These are phyloP conservation scores for Neogobius melanostomus DNA, from an alignment of 2,113 vertebrate species.

Conservation along the genomic window DNA sequence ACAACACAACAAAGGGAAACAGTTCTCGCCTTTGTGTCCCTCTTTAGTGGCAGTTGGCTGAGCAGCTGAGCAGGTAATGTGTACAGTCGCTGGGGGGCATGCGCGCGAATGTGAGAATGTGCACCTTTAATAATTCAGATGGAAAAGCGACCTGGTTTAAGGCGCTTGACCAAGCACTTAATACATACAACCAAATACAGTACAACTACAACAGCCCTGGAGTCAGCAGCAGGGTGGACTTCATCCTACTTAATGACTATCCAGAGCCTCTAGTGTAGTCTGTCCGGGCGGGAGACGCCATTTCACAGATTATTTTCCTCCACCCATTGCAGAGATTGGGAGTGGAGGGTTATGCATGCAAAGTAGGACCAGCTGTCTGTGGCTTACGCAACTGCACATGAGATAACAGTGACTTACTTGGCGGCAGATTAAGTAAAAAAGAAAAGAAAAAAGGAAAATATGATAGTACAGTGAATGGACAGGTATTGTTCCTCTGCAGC, in stretches of 20 bases:
- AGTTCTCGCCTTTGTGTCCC: not conserved
- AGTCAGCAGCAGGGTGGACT: slow-evolving; percentile 7
- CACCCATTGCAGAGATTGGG: slow-evolving; percentile 30
- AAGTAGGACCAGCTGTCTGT: slow-evolving; percentile 45
- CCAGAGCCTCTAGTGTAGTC: slow-evolving; percentile 8
- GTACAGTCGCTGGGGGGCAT: slow-evolving; percentile 34
- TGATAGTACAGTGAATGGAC: slow-evolving; percentile 10
- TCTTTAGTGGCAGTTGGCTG: slow-evolving; percentile 30
- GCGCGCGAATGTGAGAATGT: slow-evolving; percentile 57
- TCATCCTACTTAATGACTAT: slow-evolving; percentile 11
- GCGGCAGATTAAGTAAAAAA: slow-evolving; percentile 21
- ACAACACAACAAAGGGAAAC: no score
- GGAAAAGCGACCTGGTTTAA: slow-evolving; percentile 64
- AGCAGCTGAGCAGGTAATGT: slow-evolving; percentile 50
- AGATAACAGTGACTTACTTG: slow-evolving; percentile 30
- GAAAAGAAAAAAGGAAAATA: slow-evolving; percentile 4
- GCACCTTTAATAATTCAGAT: slow-evolving; percentile 72
- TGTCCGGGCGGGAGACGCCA: slow-evolving; percentile 18
- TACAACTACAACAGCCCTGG: slow-evolving; percentile 24
- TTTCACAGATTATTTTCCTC: slow-evolving; percentile 28
- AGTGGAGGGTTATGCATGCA: slow-evolving; percentile 22
- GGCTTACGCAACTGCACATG: slow-evolving; percentile 42
- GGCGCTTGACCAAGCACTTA: slow-evolving; percentile 40
- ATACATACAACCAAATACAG: slow-evolving; percentile 16
- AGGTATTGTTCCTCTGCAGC: slow-evolving; percentile 34